Evolutionary conservation across 2,888 invertebrate species (phyloP), one percentile per base, ranked within the genome.

Genomic region (Notocelia uddmanniana): DNA sequence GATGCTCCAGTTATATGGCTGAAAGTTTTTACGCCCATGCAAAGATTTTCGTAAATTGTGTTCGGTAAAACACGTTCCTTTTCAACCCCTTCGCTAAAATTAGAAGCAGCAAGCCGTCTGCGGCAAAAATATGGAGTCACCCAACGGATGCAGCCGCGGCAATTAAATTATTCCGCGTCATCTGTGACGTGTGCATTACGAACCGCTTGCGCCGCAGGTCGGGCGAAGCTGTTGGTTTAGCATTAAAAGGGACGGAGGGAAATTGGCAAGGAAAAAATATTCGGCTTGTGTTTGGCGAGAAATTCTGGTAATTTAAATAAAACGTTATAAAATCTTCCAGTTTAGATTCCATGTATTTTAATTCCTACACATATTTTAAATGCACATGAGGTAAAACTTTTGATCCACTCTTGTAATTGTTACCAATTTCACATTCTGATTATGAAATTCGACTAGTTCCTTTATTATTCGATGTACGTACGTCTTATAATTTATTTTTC

Each of bases 151-250:
- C 71, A 71, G 71, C 31, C 60, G 60, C 60, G 62, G 54, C 67
- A 72, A 72, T 72, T 72, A 72, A 72, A 72, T 72, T 72, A 72
- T 72, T 72, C 72, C 67, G 72, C 67, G 62, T 72, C 55, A 72
- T 68, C 72, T 62, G 67, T 55, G 37, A 64, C 64, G 64, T 67
- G 71, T 60, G 67, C 67, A 68, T 67, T 67, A 54, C 60, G 26
- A 50, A 18, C 37, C n/a, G 60, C 60, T 60, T 60, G 45, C 62
- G 50, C 48, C 68, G 62, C 57, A 50, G 57, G 62, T 69, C 66
- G 66, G 48, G 31, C 52, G 21, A n/a, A n/a, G 23, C 34, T 71
- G 67, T 72, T 72, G 48, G 71, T 67, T 72, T 60, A 60, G 67
- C 60, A 67, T 67, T 72, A 67, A 67, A n/a, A n/a, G n/a, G n/a